phyloP scores from a whole-genome alignment of 2,113 vertebrate genomes.

The Cebidichthys violaceus region DNA sequence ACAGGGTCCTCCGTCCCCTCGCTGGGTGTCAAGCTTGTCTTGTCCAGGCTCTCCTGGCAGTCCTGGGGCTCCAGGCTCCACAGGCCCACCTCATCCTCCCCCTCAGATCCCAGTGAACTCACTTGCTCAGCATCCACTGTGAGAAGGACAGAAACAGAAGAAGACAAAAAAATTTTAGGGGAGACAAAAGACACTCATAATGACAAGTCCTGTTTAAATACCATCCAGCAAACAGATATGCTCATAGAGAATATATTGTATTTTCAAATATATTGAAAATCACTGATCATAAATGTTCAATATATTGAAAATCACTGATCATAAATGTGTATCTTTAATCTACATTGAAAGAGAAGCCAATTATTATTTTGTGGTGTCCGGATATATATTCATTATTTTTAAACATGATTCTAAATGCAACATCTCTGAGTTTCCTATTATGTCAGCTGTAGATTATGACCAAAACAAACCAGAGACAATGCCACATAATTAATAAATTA shows the following conservation, averaged over 20 bases:
- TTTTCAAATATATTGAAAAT: conserved; percentile 9
- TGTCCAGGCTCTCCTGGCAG: conserved; percentile 79
- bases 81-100: conserved; percentile 82
- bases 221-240: not conserved
- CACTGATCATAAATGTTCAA: too few relatives aligned
- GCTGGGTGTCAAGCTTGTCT: conserved; percentile 81
- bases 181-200: not conserved
- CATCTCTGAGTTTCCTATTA: conserved; percentile 9
- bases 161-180: not conserved
- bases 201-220: not conserved
- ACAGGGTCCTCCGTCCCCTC: conserved; percentile 80
- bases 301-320: conserved; percentile 7
- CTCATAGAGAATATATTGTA: not conserved
- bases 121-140: conserved; percentile 78
- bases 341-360: not conserved
- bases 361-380: conserved; percentile 2
- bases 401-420: conserved; percentile 8
- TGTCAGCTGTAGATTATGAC: conserved; percentile 43
- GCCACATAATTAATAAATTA: not conserved
- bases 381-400: not conserved
- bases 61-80: conserved; percentile 83
- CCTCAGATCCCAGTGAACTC: conserved; percentile 82
- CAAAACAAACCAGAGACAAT: conserved; percentile 28
- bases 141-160: not conserved
- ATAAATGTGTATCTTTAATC: not conserved